Evolutionary conservation across 2,797 vertebrate species (phyloP), one percentile per base, ranked within the genome.

Genomic region (Pseudocheirus occidentalis): DNA sequence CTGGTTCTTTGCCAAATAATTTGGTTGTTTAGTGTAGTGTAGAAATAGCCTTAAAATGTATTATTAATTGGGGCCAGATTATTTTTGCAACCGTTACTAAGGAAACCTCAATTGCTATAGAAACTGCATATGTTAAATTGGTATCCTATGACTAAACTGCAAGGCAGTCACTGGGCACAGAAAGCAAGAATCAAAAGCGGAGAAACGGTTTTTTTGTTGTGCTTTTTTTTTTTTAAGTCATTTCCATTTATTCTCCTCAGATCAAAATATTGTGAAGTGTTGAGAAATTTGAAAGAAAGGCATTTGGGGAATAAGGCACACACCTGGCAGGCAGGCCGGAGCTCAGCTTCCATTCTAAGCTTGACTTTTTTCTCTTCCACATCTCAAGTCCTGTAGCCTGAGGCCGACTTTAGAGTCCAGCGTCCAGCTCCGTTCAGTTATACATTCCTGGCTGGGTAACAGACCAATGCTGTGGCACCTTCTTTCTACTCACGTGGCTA

Each of bases 1-100:
- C 95, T 90, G 95, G 54, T 97, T 90, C 91, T 89, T 90, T 2
- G 16, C 97, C 52, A n/a, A 91, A 90, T 29, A 46, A 94, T 92
- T 93, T 93, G 46, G 93, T 59, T 95, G 92, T 96, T 96, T 94
- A 53, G 96, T 62, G 59, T 92, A 34, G 97, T 94, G 96, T 54
- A 97, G 96, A 95, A 95, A 95, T 95, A 96, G 97, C 94, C 97
- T 96, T 95, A 95, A 97, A 98, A 98, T 99, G 98, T 98, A 98
- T 99, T 99, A 99, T 98, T 99, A 99, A 99, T 99, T 98, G 98
- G 97, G 97, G 97, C 98, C 94, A 95, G 98, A 98, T 98, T 99
- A 99, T 99, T 99, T 98, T 98, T 98, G 98, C 98, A 98, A 98
- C 98, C 11, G 98, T 99, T 99, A 98, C 98, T 98, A 98, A 92